Conservation (phyloP, 1,140 invertebrate species). For the Macrotrachela quadricornifera region DNA sequence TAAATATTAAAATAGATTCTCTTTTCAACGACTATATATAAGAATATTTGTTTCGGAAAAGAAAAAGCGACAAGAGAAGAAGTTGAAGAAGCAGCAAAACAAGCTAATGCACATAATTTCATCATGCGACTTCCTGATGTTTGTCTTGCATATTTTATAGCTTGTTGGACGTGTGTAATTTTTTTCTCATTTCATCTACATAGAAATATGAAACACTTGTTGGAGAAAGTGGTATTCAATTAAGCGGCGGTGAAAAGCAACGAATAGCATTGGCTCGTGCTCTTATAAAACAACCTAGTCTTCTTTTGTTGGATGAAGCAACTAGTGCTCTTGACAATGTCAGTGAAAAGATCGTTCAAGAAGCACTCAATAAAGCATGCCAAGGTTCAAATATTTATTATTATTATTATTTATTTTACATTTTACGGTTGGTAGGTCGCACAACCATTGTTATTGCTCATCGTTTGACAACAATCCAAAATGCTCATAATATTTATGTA, state of each 20-base stretch:
- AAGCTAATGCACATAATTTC: too few relatives aligned
- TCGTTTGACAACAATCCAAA: conserved; percentile 74
- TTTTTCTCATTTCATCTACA: too few relatives aligned
- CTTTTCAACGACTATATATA: too few relatives aligned
- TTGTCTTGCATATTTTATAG: too few relatives aligned
- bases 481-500: conserved; percentile 74
- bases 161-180: too few relatives aligned
- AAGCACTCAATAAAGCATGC: conserved; percentile 21
- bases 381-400: conserved; percentile 24
- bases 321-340: conserved; percentile 40
- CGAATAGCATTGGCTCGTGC: conserved; percentile 16
- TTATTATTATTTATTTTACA: conserved; percentile 27
- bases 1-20: too few relatives aligned
- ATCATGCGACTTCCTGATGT: too few relatives aligned
- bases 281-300: conserved; percentile 23
- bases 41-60: too few relatives aligned
- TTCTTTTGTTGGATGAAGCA: conserved; percentile 33
- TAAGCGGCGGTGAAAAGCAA: conserved; percentile 8
- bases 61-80: too few relatives aligned
- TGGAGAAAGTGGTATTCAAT: conserved; percentile 6
- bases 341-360: conserved; percentile 14
- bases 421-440: too few relatives aligned
- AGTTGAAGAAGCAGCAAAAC: too few relatives aligned
- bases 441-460: too few relatives aligned
- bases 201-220: conserved; percentile 42